A percentile compares a stretch with the other conserved stretches of the same genome.
phyloP scores from a whole-genome alignment of 2,113 vertebrate genomes.

The Mormyrus lacerda region DNA sequence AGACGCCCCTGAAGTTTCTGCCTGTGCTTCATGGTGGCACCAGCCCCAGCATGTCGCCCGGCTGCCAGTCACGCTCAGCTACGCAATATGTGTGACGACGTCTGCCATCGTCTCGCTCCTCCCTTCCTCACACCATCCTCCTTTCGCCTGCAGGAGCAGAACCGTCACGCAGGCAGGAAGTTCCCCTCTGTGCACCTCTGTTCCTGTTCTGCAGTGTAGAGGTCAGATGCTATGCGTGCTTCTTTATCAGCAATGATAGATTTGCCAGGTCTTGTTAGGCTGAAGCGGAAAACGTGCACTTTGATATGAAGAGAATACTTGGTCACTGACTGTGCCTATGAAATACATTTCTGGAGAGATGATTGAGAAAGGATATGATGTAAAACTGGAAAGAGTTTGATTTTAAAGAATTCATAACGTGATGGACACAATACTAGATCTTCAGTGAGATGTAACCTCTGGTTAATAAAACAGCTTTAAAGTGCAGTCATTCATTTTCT shows the following conservation, averaged over 20 bases:
- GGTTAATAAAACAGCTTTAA: not conserved
- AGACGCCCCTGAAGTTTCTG: not conserved
- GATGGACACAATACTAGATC: not conserved
- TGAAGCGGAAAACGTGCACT: not conserved
- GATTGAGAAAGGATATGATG: not conserved
- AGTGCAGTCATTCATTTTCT: not conserved
- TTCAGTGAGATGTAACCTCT: not conserved
- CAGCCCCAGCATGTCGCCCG: not conserved
- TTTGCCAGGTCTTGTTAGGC: slow-evolving; percentile 27
- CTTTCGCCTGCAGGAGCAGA: not conserved
- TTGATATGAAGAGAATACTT: not conserved
- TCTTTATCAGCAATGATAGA: slow-evolving; percentile 42
- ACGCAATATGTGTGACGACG: not conserved
- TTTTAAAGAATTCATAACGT: not conserved
- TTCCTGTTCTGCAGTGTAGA: not conserved
- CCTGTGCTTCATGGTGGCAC: not conserved
- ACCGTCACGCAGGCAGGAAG: slow-evolving; percentile 5
- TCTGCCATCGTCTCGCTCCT: not conserved
- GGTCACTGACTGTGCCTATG: not conserved
- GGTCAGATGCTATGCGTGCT: slow-evolving; percentile 35
- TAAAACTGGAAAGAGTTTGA: not conserved
- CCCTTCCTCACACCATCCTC: not conserved
- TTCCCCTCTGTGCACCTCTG: not conserved
- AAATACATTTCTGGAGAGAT: not conserved
- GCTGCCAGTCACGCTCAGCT: not conserved